Evolutionary conservation across 2,113 vertebrate genomes (phyloP), one percentile per base, ranked within the genome.

Genomic region (Xenopus laevis): DNA sequence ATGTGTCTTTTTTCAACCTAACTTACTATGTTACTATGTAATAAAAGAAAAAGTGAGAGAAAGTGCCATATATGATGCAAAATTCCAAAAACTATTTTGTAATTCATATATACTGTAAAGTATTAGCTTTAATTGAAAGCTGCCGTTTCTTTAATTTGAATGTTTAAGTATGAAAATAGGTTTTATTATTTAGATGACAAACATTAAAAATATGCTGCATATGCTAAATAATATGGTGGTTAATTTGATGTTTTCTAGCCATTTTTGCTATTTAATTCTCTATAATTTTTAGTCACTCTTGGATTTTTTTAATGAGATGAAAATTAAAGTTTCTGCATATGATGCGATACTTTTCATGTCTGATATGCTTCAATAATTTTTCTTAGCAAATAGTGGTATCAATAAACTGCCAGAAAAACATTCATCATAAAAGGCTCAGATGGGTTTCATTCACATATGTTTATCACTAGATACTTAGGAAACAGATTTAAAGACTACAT

Each of bases 321-420:
- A 93, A 95, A 93, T 92, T 87, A 86, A 92, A 91, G 86, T 90
- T 91, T 91, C 82, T 83, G 82, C 82, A 79, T 89, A 87, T 92
- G 91, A 91, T 90, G 78, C 80, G 79, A 80, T 81, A 86, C 90
- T 92, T 90, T 92, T 86, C 81, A 83, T 89, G 89, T 85, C 81
- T 75, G 85, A 82, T 86, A 92, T 79, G 81, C 84, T 92, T 86
- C 81, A 81, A 72, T 82, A 89, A 86, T 88, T 87, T 81, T 80
- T 44, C 74, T 83, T 83, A 93, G 93, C 90, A 92, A 94, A 92
- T 89, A 83, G 68, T 79, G 84, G 88, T 90, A 91, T 91, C 86
- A 87, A 84, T 85, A 81, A 81, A 79, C 83, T 82, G 62, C 83
- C 84, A 91, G 87, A 87, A 92, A 92, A 84, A 59, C 71, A 62